Conservation (phyloP, 2,113 vertebrate genomes). For the Channa argus region DNA sequence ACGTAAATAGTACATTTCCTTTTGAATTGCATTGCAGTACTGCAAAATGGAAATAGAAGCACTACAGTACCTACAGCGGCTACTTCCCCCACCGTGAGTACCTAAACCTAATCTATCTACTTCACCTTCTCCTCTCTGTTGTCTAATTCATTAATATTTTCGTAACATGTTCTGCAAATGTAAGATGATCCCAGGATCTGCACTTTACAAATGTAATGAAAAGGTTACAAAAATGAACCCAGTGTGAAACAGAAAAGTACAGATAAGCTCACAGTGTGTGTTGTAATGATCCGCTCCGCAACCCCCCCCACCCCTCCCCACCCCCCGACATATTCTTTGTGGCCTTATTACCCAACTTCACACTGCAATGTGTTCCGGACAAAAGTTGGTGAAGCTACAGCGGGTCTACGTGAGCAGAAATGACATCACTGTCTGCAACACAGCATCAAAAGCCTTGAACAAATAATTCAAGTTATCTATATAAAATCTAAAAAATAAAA, state of each 20-base stretch:
- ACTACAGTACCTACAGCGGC: too few species aligned
- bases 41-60: too few species aligned
- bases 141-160: not conserved
- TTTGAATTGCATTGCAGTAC: too few species aligned
- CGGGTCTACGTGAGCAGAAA: not conserved
- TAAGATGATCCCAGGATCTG: not conserved
- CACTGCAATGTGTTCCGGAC: not conserved
- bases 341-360: not conserved
- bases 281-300: not conserved
- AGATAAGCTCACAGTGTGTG: conserved; percentile 2
- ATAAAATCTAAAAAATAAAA: not conserved
- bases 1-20: too few species aligned
- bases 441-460: not conserved
- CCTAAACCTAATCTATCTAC: too few species aligned
- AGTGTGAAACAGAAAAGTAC: not conserved
- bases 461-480: not conserved
- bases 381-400: not conserved
- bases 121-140: not conserved
- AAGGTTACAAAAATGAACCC: not conserved
- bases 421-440: conserved; percentile 12
- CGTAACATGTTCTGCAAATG: not conserved
- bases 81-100: too few species aligned
- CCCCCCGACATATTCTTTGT: not conserved
- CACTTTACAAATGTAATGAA: not conserved
- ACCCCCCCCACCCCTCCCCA: not conserved